Conservation (phyloP, 2,888 invertebrate species). For the Cyclophora albipunctata region DNA sequence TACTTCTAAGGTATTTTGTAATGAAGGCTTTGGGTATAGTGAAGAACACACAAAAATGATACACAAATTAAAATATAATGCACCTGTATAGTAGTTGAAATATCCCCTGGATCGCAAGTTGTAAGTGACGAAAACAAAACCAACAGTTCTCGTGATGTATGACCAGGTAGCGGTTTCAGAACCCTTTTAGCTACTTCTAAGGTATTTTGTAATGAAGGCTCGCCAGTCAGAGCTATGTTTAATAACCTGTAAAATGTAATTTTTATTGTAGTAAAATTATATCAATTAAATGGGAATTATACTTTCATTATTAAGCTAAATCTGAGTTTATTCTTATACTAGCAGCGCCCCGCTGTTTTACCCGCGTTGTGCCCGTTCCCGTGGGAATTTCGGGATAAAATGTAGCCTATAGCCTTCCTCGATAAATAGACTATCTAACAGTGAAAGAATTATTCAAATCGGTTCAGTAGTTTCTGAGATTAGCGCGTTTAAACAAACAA, state of each 20-base stretch:
- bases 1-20: conserved; percentile 95
- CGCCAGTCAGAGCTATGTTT: conserved; percentile 85
- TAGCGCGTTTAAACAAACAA: background rate
- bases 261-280: background rate
- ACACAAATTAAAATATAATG: background rate
- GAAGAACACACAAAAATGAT: too few species aligned
- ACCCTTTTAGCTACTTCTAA: conserved; percentile 90
- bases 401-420: too few species aligned
- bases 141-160: conserved; percentile 95
- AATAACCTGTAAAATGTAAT: conserved; percentile 55
- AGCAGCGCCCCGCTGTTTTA: too few species aligned
- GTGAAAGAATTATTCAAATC: background rate
- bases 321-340: too few species aligned
- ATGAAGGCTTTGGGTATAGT: too few species aligned
- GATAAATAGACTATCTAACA: too few species aligned
- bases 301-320: too few species aligned
- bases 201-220: conserved; percentile 97
- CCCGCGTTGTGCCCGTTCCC: too few species aligned
- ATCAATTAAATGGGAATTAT: background rate
- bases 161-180: conserved; percentile 91
- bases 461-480: background rate
- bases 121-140: conserved; percentile 95
- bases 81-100: conserved; percentile 81
- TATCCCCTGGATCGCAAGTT: conserved; percentile 97
- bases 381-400: too few species aligned